A percentile compares a stretch with the other conserved stretches of the same genome.
These are phyloP conservation scores for Psephotus haematonotus DNA, from an alignment of 2,113 vertebrate species.

Conservation along the genomic window DNA sequence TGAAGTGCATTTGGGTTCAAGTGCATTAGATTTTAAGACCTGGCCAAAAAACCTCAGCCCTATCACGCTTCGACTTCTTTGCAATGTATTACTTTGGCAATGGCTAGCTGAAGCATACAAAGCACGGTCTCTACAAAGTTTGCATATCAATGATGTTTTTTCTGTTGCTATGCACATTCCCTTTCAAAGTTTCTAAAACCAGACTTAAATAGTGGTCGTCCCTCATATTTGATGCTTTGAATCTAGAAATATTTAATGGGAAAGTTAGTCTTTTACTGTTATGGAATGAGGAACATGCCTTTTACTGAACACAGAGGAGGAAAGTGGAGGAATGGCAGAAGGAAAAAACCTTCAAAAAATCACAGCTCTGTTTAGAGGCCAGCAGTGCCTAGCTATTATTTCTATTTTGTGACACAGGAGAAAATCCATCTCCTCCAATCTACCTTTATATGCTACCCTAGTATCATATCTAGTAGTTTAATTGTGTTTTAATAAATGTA, in stretches of 20 bases:
- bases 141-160: slow-evolving; percentile 7
- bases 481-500: neutral
- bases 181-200: neutral
- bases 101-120: slow-evolving; percentile 21
- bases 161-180: neutral
- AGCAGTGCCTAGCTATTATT: neutral
- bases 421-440: neutral
- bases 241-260: neutral
- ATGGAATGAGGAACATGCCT: neutral
- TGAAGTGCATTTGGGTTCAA: neutral
- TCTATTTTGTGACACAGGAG: neutral
- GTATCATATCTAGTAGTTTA: neutral
- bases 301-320: neutral
- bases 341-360: neutral
- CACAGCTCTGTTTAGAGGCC: neutral
- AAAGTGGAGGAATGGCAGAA: neutral
- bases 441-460: neutral
- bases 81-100: neutral
- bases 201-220: neutral
- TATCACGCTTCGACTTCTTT: neutral
- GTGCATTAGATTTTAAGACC: neutral
- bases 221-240: neutral
- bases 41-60: neutral
- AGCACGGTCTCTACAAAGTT: neutral
- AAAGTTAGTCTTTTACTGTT: neutral